A percentile compares a stretch with the other conserved stretches of the same genome.
These are phyloP conservation scores for Lepilemur ruficaudatus DNA, from an alignment of 2,797 vertebrate genomes.

Conservation along the genomic window DNA sequence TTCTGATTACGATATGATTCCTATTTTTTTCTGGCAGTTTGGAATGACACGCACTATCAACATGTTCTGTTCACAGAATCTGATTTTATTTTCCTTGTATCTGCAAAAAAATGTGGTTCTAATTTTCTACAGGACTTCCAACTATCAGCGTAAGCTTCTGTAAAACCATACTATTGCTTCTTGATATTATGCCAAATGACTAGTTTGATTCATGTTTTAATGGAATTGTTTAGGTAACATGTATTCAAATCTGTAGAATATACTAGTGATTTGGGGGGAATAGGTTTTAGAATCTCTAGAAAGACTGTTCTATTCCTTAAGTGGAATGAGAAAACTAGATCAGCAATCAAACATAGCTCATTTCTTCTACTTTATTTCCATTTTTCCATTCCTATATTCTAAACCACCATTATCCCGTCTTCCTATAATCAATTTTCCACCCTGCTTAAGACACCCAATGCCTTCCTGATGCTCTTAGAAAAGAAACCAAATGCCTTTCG, in stretches of 20 bases:
- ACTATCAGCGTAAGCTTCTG: background rate
- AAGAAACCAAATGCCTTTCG: background rate
- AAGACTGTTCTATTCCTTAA: background rate
- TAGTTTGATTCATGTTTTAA: background rate
- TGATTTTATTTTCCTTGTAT: constrained; percentile 9
- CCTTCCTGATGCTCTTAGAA: background rate
- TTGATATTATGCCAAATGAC: background rate
- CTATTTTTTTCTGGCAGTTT: background rate
- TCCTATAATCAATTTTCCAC: background rate
- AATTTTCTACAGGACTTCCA: background rate
- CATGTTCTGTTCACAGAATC: constrained; percentile 2
- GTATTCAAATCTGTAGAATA: background rate
- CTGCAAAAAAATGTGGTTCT: background rate
- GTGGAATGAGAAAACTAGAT: background rate
- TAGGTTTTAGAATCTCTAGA: background rate
- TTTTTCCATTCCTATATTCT: background rate
- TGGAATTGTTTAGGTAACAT: background rate
- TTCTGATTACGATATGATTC: background rate
- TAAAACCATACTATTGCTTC: background rate
- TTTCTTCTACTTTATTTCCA: background rate
- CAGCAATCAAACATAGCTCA: background rate
- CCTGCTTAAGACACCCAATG: background rate
- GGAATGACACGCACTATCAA: background rate
- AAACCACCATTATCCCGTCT: background rate
- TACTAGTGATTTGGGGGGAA: background rate